Percentiles rank a stretch among this genome's conserved stretches.
These are phyloP conservation scores for Amphiura filiformis DNA, from an alignment of 35 echinoderm and acorn worm genomes.

Conservation along the genomic window DNA sequence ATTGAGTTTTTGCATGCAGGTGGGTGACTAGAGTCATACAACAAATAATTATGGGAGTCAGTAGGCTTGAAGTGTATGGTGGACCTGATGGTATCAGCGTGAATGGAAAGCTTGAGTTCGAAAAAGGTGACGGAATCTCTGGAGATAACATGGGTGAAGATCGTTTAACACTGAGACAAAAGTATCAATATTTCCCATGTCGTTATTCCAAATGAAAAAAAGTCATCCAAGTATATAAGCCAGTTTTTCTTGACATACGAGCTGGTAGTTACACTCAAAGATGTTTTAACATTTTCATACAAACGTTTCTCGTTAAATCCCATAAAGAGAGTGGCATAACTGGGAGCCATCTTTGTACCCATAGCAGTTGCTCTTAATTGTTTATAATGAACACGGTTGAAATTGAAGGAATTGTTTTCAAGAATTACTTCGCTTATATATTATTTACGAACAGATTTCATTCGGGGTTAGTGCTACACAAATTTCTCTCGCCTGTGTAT, in stretches of 20 bases:
- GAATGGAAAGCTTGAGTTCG: background rate
- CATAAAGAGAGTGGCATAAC: background rate
- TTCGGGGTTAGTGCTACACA: too few relatives aligned
- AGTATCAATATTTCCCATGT: too few relatives aligned
- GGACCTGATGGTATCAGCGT: background rate
- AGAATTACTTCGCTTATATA: too few relatives aligned
- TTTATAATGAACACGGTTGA: too few relatives aligned
- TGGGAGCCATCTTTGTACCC: background rate
- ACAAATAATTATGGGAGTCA: constrained; percentile 10
- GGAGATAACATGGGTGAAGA: background rate
- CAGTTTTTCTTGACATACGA: background rate
- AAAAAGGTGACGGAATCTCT: background rate
- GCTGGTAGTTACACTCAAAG: background rate
- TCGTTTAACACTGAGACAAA: background rate
- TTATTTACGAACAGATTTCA: too few relatives aligned
- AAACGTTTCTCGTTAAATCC: background rate
- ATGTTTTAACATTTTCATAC: too few relatives aligned
- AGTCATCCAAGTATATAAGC: background rate
- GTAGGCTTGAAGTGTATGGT: background rate
- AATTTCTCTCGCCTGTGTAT: too few relatives aligned
- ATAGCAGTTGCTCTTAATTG: too few relatives aligned
- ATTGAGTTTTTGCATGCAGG: constrained; percentile 22
- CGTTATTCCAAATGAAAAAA: background rate
- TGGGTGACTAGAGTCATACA: background rate
- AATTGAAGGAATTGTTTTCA: too few relatives aligned